A percentile compares a stretch with the other conserved stretches of the same genome.
Evolutionary conservation across 2,113 vertebrate species (phyloP).

Genomic region (Indicator maculatus): DNA sequence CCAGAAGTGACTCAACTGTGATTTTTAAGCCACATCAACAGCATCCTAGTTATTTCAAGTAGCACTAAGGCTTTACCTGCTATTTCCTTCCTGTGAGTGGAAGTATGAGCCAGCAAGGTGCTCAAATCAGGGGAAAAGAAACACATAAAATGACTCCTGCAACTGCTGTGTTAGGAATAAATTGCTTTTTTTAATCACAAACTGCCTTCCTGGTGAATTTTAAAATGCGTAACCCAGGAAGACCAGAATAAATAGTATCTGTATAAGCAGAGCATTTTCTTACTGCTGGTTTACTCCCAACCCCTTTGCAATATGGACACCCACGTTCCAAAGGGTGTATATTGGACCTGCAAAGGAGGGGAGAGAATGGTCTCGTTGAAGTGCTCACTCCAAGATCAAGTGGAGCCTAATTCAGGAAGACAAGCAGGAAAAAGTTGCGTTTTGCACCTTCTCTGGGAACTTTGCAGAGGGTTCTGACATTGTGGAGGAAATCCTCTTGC

Average conservation of each 20-base stretch:
- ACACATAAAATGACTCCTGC: background rate
- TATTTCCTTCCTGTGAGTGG: background rate
- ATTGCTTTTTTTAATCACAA: background rate
- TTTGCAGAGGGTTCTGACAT: slow-evolving; percentile 32
- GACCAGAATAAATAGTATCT: background rate
- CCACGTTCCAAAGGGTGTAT: background rate
- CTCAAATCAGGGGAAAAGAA: background rate
- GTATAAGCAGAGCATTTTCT: background rate
- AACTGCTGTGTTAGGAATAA: background rate
- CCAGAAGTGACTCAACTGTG: background rate
- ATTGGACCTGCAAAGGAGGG: background rate
- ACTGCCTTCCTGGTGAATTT: background rate
- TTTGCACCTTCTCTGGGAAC: slow-evolving; percentile 26
- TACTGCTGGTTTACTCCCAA: background rate
- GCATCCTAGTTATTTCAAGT: background rate
- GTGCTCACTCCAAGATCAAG: slow-evolving; percentile 37
- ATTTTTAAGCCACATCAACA: background rate
- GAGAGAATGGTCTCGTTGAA: background rate
- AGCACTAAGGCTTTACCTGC: background rate
- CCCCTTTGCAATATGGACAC: background rate
- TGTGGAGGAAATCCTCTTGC: slow-evolving; percentile 47
- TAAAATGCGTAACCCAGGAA: background rate
- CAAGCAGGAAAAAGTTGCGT: slow-evolving; percentile 44
- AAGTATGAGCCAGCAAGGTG: background rate
- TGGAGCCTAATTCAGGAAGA: slow-evolving; percentile 51